Evolutionary conservation across 2,113 vertebrate genomes (phyloP).

Genomic region (Crotalus horridus): DNA sequence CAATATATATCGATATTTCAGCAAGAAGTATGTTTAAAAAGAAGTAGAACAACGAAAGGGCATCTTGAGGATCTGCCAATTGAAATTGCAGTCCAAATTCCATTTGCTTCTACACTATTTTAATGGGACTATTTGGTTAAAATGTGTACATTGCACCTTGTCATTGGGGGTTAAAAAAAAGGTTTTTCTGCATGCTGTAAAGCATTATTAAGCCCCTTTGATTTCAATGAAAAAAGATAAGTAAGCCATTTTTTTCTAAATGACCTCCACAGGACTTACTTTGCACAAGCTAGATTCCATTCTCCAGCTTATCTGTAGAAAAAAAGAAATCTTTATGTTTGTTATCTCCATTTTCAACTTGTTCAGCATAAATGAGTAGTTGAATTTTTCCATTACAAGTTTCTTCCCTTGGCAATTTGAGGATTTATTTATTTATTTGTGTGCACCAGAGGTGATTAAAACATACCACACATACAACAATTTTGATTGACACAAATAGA

Average conservation of each 20-base stretch:
- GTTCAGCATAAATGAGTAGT: background rate
- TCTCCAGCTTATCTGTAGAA: slow-evolving; percentile 33
- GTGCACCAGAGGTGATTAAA: slow-evolving; percentile 47
- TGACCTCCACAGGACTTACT: background rate
- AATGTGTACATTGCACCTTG: background rate
- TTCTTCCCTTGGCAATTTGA: slow-evolving; percentile 31
- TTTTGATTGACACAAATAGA: slow-evolving; percentile 44
- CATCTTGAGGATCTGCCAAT: background rate
- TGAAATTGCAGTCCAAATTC: background rate
- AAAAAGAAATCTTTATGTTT: slow-evolving; percentile 37
- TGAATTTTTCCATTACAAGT: slow-evolving; percentile 46
- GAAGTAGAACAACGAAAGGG: background rate
- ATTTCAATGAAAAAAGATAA: background rate
- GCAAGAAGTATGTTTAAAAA: slow-evolving; percentile 41
- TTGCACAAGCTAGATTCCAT: background rate
- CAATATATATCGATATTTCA: slow-evolving; percentile 39
- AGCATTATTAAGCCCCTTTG: background rate
- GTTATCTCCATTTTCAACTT: slow-evolving; percentile 37
- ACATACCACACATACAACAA: slow-evolving; percentile 47
- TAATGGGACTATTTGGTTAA: background rate
- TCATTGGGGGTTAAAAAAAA: slow-evolving; percentile 17
- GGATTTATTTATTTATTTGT: slow-evolving; percentile 46
- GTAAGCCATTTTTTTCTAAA: background rate
- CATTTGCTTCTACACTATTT: background rate
- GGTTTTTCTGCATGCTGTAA: slow-evolving; percentile 25